These are phyloP conservation scores for Carettochelys insculpta DNA, from an alignment of 2,113 vertebrate genomes.

Conservation along the genomic window DNA sequence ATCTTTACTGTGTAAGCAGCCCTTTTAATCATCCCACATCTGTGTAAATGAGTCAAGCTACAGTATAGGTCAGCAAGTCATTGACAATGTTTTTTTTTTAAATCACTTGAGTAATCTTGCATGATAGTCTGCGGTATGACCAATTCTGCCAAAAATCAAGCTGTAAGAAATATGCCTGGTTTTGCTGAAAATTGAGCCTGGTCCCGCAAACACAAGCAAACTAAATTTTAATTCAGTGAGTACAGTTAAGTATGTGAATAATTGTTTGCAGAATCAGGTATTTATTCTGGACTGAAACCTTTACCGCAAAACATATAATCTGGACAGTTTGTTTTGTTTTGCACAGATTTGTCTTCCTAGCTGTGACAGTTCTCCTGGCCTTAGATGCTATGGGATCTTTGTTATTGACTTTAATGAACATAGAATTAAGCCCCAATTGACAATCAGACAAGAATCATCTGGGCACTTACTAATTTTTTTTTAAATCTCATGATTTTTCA, in stretches of 20 bases:
- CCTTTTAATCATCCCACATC: neutral
- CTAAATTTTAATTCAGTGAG: accelerated
- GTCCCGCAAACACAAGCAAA: neutral
- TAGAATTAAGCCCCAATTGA: neutral
- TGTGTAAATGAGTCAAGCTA: neutral
- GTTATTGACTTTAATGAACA: neutral
- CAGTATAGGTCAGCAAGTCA: neutral
- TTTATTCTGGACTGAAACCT: neutral
- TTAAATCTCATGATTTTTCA: neutral
- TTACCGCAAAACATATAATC: neutral
- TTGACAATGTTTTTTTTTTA: neutral
- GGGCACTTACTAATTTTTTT: neutral
- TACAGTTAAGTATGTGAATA: neutral
- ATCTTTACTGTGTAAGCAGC: neutral
- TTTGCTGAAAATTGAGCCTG: neutral
- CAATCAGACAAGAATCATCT: neutral
- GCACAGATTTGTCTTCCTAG: neutral
- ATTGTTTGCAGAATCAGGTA: accelerated
- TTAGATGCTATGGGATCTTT: neutral
- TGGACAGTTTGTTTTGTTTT: neutral
- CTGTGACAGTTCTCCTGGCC: neutral
- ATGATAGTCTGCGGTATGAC: neutral
- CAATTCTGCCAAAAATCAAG: neutral
- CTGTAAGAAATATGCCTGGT: neutral
- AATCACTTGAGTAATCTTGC: neutral